These are phyloP conservation scores for Enteromius treurensis DNA, from an alignment of 2,797 vertebrate species.

Conservation along the genomic window DNA sequence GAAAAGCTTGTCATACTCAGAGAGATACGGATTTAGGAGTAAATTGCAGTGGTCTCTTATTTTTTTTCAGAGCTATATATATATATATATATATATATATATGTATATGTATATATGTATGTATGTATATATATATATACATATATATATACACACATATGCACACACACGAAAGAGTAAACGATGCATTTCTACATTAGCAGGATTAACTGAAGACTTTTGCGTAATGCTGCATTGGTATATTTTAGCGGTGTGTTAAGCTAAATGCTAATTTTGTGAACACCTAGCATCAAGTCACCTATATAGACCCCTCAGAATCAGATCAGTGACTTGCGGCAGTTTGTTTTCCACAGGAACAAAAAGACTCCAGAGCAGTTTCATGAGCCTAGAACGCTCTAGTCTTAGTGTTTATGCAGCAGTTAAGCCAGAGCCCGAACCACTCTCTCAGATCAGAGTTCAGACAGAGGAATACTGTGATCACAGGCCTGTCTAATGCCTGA, in stretches of 20 bases:
- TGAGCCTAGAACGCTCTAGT: conserved; percentile 17
- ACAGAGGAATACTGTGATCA: conserved; percentile 43
- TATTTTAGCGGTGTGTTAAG: not conserved
- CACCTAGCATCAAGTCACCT: not conserved
- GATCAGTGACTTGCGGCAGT: conserved; percentile 3
- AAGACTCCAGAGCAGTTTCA: not conserved
- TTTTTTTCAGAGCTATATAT: not conserved
- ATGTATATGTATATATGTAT: too few species aligned
- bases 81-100: too few species aligned
- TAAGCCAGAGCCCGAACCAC: conserved; percentile 33
- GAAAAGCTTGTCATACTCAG: too few species aligned
- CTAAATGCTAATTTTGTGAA: not conserved
- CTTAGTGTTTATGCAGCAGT: conserved; percentile 17
- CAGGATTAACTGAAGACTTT: not conserved
- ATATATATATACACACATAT: too few species aligned
- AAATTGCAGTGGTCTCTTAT: too few species aligned
- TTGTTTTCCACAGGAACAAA: conserved; percentile 8
- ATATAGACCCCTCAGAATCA: not conserved
- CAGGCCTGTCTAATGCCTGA: conserved; percentile 41
- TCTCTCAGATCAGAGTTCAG: conserved; percentile 49
- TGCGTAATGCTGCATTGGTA: not conserved
- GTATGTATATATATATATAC: too few species aligned
- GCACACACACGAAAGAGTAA: not conserved
- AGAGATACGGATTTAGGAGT: too few species aligned
- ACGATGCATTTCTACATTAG: not conserved